These are phyloP conservation scores for Spongilla lacustris DNA, from an alignment of 37 sponge, comb jelly and placozoan genomes.

Conservation along the genomic window DNA sequence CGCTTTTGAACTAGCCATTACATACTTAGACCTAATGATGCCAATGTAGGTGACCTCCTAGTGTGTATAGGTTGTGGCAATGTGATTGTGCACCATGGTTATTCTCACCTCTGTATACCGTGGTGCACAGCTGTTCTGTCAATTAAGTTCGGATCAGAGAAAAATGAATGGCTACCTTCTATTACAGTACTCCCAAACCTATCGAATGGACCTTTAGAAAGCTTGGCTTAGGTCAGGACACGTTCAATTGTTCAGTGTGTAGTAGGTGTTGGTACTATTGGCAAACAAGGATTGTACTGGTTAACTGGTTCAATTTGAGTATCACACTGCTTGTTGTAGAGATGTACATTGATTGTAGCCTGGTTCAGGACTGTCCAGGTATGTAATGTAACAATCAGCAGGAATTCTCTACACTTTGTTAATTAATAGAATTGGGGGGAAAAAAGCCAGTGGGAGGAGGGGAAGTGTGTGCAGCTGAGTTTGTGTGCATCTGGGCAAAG, in stretches of 20 bases:
- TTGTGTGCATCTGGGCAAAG: too few relatives aligned
- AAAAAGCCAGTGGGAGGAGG: too few relatives aligned
- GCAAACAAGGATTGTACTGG: too few relatives aligned
- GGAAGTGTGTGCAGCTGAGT: too few relatives aligned
- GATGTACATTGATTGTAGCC: too few relatives aligned
- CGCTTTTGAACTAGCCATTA: background rate
- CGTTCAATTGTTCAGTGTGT: background rate
- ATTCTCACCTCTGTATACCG: background rate
- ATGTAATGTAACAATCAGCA: too few relatives aligned
- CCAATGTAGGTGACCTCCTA: background rate
- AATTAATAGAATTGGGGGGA: too few relatives aligned
- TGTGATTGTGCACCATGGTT: background rate
- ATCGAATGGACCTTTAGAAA: background rate
- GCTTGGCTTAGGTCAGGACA: background rate
- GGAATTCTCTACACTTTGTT: too few relatives aligned
- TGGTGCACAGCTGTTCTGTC: background rate
- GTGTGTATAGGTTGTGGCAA: background rate
- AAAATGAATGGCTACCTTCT: background rate
- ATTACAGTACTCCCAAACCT: background rate
- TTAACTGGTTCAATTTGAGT: background rate
- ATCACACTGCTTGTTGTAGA: background rate
- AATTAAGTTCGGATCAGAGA: background rate
- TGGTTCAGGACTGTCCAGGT: too few relatives aligned
- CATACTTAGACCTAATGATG: background rate
- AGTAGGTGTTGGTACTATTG: background rate